phyloP scores from a whole-genome alignment of 2,797 vertebrate genomes.

The Esox masquinongy region DNA sequence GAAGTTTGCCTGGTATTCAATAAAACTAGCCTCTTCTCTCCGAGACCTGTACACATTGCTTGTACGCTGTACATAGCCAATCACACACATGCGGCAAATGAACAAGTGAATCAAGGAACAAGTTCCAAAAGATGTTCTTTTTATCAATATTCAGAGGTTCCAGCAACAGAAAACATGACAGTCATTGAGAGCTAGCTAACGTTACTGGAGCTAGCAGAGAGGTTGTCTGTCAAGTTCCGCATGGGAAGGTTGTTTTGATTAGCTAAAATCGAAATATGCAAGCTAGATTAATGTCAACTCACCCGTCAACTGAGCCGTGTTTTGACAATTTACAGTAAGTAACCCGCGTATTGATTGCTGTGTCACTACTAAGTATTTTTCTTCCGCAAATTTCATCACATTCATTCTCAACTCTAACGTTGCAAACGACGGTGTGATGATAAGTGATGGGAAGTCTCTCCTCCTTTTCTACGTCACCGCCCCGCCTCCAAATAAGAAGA shows the following conservation, averaged over 20 bases:
- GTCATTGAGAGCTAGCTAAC: not conserved
- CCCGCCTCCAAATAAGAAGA: not conserved
- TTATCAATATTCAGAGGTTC: not conserved
- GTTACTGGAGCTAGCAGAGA: not conserved
- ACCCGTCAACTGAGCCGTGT: not conserved
- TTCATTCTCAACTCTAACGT: slow-evolving; percentile 39
- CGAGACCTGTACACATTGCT: not conserved
- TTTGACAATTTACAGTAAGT: not conserved
- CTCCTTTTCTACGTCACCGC: slow-evolving; percentile 45
- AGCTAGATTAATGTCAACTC: not conserved
- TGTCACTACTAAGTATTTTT: not conserved
- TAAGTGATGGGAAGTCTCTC: slow-evolving; percentile 40
- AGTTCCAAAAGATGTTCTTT: not conserved
- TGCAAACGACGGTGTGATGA: slow-evolving; percentile 20
- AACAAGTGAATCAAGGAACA: not conserved
- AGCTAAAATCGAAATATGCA: not conserved
- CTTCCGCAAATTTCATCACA: not conserved
- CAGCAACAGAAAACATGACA: not conserved
- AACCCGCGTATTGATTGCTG: not conserved
- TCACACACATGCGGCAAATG: not conserved
- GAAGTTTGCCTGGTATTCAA: not conserved
- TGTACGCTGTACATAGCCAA: not conserved
- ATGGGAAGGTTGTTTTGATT: not conserved
- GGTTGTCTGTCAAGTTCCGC: not conserved
- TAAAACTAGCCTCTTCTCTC: not conserved